Conservation (phyloP, 2,888 invertebrate species). For the Zygogramma bicolorata region DNA sequence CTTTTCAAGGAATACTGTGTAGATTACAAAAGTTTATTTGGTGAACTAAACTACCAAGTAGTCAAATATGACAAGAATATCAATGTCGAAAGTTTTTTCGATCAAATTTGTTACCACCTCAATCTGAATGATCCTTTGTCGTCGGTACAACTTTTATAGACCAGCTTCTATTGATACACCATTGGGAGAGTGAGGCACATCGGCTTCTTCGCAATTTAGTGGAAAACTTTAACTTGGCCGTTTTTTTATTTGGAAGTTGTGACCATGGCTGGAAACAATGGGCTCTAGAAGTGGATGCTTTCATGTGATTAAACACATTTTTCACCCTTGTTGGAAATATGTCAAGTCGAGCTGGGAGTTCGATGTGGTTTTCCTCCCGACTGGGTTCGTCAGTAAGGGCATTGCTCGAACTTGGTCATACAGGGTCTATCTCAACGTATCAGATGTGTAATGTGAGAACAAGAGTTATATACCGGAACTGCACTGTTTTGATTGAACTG, state of each 20-base stretch:
- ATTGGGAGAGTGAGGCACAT: background rate
- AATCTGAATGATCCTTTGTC: no score
- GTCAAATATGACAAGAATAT: no score
- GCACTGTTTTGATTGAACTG: no score
- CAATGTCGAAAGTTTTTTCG: no score
- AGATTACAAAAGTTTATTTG: no score
- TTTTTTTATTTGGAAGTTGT: background rate
- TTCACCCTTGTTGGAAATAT: background rate
- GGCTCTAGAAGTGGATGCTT: background rate
- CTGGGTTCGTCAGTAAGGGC: background rate
- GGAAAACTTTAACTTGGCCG: background rate
- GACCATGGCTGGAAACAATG: background rate
- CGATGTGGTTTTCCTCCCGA: background rate
- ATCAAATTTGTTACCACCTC: no score
- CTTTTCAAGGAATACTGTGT: no score
- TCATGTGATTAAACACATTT: background rate
- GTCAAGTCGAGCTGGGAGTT: background rate
- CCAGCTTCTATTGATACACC: background rate
- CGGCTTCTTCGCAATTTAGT: background rate
- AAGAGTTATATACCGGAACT: no score
- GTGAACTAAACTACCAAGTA: no score
- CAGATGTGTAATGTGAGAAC: no score
- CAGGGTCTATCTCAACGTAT: no score
- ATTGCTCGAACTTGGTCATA: background rate
- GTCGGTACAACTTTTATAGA: background rate